Evolutionary conservation across 2,113 vertebrate genomes (phyloP).

Genomic region (Conger conger): DNA sequence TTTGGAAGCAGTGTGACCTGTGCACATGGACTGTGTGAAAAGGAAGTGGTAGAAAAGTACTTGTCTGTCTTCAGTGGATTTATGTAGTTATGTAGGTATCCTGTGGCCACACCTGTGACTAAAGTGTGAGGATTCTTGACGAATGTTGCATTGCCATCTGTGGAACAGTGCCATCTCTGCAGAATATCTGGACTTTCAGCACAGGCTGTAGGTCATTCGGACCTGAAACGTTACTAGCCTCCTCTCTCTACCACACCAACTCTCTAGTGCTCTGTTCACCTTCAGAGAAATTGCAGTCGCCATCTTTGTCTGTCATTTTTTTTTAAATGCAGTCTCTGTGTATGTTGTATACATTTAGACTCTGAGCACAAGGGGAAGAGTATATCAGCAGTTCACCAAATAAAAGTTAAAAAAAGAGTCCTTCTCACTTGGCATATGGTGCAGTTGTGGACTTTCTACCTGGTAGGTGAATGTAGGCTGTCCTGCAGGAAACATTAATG

Average conservation of each 20-base stretch:
- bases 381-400: not conserved
- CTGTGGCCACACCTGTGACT: constrained; percentile 25
- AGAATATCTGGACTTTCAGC: constrained; percentile 31
- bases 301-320: not conserved
- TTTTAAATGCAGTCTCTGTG: constrained; percentile 15
- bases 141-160: constrained; percentile 36
- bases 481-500: constrained; percentile 13
- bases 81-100: not conserved
- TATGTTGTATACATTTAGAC: not conserved
- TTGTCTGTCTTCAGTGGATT: constrained; percentile 8
- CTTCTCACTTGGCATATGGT: not conserved
- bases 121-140: constrained; percentile 30
- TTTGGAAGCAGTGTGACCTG: constrained; percentile 5
- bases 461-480: constrained; percentile 6
- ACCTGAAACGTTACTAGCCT: constrained; percentile 24
- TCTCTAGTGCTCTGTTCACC: not conserved
- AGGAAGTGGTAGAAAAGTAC: constrained; percentile 11
- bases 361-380: not conserved
- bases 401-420: not conserved
- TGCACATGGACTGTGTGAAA: constrained; percentile 13
- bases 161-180: constrained; percentile 36
- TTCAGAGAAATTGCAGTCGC: not conserved
- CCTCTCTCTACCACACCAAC: not conserved
- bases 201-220: constrained; percentile 43
- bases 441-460: constrained; percentile 18